Conservation (phyloP, 92 coral and sea anemone species). For the Epizoanthus illoricatus region DNA sequence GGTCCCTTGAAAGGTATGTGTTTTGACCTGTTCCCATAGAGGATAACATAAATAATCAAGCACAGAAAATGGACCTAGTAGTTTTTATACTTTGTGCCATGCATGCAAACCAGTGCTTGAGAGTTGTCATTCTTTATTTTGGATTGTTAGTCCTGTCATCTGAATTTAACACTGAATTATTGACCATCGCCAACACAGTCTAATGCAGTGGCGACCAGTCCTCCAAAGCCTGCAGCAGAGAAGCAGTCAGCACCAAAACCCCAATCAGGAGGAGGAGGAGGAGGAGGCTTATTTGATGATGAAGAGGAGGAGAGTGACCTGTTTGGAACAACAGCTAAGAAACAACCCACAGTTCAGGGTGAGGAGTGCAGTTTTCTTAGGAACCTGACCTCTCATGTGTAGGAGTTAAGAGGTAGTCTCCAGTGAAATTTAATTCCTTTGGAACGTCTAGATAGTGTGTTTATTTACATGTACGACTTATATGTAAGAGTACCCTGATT, state of each 20-base stretch:
- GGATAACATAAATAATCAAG: too few species aligned
- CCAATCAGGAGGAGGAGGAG: slow-evolving; percentile 52
- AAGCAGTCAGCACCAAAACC: slow-evolving; percentile 30
- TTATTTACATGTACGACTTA: too few species aligned
- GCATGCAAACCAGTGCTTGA: too few species aligned
- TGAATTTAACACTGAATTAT: background rate
- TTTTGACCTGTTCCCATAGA: too few species aligned
- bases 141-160: background rate
- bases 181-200: background rate
- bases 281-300: slow-evolving; percentile 78
- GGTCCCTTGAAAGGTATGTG: too few species aligned
- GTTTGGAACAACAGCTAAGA: slow-evolving; percentile 45
- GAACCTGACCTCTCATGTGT: background rate
- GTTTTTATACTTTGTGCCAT: too few species aligned
- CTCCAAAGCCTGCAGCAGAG: slow-evolving; percentile 3
- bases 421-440: too few species aligned
- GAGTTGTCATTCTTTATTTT: too few species aligned
- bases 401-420: too few species aligned
- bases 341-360: slow-evolving; percentile 27
- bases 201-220: slow-evolving; percentile 6
- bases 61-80: too few species aligned
- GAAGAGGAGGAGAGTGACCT: slow-evolving; percentile 83
- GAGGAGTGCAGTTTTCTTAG: background rate
- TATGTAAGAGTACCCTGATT: too few species aligned
- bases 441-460: too few species aligned